Evolutionary conservation across 2,888 invertebrate genomes (phyloP), one percentile per base, ranked within the genome.

Genomic region (Drosophila sordidula): DNA sequence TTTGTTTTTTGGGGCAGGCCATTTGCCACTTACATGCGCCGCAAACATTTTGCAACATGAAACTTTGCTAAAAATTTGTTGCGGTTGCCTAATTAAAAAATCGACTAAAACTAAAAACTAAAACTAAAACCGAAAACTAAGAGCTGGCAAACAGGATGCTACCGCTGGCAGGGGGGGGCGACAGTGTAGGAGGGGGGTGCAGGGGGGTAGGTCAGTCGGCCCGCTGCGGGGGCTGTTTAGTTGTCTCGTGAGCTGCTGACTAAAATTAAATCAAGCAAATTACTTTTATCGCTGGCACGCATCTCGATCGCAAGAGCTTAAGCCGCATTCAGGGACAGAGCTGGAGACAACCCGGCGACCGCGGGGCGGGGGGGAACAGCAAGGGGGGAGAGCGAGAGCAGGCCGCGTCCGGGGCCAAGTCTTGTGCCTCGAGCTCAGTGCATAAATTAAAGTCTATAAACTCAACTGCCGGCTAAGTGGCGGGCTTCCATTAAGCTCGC

Each of bases 201-300:
- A n/a, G n/a, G 41, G 39, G 22, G 42, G 16, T 6, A 3, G 12
- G 14, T n/a, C 22, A 9, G 36, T 6, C 6, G 29, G 36, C 50
- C 34, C 32, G 70, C 77, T 75, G 77, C 77, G 77, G 75, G 80
- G 84, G 76, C 67, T 76, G 82, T 71, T 73, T 56, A 56, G 71
- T 77, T 81, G 79, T 81, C 85, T 80, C 80, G 81, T 78, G 86
- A 82, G 87, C 83, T 77, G 84, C 87, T 87, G 83, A 84, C 84
- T 83, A 81, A 85, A 87, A 85, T 85, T 87, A 85, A 85, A 85
- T 85, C 85, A 85, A 85, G 85, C 85, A 85, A 85, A 85, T 85
- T 85, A 87, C 88, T 87, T 85, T 87, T 85, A 85, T 86, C 85
- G 80, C 79, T 79, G 86, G 83, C 88, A 86, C 88, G 81, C 86